Evolutionary conservation across 2,797 vertebrate species (phyloP).

Genomic region (Chloroceryle amazona): DNA sequence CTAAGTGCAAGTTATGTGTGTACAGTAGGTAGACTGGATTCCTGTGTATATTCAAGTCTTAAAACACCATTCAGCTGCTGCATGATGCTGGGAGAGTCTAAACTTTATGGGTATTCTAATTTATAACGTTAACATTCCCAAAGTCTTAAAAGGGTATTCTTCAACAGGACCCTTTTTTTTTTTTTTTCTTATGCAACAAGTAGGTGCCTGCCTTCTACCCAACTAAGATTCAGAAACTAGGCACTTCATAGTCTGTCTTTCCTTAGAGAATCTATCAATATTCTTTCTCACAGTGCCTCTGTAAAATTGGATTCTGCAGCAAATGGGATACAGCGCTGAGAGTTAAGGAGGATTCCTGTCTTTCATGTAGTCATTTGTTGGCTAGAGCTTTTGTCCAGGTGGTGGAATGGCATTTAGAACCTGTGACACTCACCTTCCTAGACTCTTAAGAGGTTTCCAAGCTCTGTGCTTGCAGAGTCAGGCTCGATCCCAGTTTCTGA

Average conservation of each 20-base stretch:
- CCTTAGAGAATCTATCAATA: background rate
- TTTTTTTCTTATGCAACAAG: background rate
- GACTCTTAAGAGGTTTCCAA: background rate
- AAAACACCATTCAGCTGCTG: slow-evolving; percentile 7
- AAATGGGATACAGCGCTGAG: background rate
- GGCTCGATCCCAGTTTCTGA: background rate
- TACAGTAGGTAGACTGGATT: slow-evolving; percentile 43
- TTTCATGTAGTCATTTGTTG: background rate
- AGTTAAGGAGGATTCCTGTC: background rate
- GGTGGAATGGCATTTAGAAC: background rate
- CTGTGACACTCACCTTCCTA: background rate
- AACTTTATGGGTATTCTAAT: slow-evolving; percentile 20
- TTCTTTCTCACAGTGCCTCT: background rate
- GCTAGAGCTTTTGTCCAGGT: background rate
- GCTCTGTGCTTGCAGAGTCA: slow-evolving; percentile 30
- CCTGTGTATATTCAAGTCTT: background rate
- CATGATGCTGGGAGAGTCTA: background rate
- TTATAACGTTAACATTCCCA: background rate
- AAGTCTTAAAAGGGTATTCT: background rate
- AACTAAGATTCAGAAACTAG: background rate
- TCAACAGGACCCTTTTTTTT: background rate
- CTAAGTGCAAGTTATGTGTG: background rate
- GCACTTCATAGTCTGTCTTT: background rate
- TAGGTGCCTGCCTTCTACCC: background rate
- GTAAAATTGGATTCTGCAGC: background rate